Conservation (phyloP, 53 echinoderm and acorn worm genomes). For the Echinometra lucunter region DNA sequence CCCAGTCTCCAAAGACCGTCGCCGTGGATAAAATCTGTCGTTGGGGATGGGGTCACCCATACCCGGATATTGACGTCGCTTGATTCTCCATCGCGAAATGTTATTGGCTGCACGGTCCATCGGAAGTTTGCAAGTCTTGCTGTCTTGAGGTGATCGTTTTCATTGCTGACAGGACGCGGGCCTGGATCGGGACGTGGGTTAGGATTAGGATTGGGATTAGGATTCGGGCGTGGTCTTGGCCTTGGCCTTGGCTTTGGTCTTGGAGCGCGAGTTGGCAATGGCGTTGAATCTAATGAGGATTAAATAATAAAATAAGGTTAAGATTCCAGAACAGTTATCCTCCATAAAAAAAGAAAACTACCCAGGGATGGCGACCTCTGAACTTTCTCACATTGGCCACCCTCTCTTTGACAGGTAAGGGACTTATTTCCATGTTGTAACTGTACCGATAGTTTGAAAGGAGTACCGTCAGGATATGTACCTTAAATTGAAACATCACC, state of each 20-base stretch:
- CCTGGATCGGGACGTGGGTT: conserved; percentile 1
- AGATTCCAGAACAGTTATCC: neutral
- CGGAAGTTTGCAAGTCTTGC: conserved; percentile 64
- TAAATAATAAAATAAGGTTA: neutral
- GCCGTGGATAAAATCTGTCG: conserved; percentile 46
- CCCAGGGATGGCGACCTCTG: neutral
- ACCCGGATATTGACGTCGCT: conserved; percentile 40
- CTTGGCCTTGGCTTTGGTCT: conserved; percentile 2
- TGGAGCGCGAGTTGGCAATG: conserved; percentile 29
- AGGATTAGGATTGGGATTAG: neutral
- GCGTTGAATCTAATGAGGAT: conserved; percentile 1
- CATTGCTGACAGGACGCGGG: neutral
- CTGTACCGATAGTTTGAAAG: too few relatives aligned
- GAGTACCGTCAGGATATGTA: too few relatives aligned
- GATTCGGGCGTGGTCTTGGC: neutral
- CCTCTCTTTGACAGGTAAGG: too few relatives aligned
- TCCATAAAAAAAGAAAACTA: neutral
- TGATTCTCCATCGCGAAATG: neutral
- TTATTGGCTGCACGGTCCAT: conserved; percentile 49
- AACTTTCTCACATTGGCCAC: neutral
- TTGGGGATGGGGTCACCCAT: conserved; percentile 54
- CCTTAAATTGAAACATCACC: too few relatives aligned
- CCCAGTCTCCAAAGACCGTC: conserved; percentile 58
- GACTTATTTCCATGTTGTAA: too few relatives aligned
- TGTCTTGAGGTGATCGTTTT: conserved; percentile 15